A percentile compares a stretch with the other conserved stretches of the same genome.
These are phyloP conservation scores for Erynnis tages DNA, from an alignment of 2,888 invertebrate genomes.

Conservation along the genomic window DNA sequence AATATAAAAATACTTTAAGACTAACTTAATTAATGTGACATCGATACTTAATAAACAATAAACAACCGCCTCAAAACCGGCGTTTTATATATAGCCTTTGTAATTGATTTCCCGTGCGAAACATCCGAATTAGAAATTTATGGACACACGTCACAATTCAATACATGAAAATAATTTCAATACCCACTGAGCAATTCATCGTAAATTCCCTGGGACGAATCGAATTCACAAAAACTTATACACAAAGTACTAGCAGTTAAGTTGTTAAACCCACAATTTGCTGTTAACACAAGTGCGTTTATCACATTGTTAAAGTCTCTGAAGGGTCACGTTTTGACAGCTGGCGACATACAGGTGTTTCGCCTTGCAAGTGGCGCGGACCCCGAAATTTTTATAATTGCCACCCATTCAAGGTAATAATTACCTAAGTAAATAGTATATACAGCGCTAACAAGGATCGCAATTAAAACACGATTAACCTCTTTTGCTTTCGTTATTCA, in stretches of 20 bases:
- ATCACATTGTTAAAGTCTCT: constrained; percentile 42
- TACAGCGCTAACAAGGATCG: constrained; percentile 45
- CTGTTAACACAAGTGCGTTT: constrained; percentile 26
- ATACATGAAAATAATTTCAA: too few species aligned
- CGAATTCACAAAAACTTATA: background rate
- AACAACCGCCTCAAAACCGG: too few species aligned
- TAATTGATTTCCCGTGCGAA: too few species aligned
- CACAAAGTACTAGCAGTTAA: constrained; percentile 14
- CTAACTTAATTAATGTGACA: too few species aligned
- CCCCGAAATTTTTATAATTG: constrained; percentile 55
- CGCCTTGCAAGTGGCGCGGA: constrained; percentile 35
- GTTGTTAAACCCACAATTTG: constrained; percentile 17
- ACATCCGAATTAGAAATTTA: too few species aligned
- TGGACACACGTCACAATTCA: too few species aligned
- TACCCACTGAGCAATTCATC: too few species aligned
- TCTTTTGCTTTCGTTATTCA: constrained; percentile 1
- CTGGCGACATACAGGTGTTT: constrained; percentile 51
- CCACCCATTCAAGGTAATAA: constrained; percentile 49
- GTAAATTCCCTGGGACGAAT: too few species aligned
- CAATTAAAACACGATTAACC: constrained; percentile 57
- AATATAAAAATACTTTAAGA: too few species aligned
- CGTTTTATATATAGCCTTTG: too few species aligned
- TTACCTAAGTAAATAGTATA: constrained; percentile 56
- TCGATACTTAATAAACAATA: too few species aligned
- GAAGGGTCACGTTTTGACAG: constrained; percentile 51